Conservation (phyloP, 2,888 invertebrate genomes). For the Campoplex capitator region DNA sequence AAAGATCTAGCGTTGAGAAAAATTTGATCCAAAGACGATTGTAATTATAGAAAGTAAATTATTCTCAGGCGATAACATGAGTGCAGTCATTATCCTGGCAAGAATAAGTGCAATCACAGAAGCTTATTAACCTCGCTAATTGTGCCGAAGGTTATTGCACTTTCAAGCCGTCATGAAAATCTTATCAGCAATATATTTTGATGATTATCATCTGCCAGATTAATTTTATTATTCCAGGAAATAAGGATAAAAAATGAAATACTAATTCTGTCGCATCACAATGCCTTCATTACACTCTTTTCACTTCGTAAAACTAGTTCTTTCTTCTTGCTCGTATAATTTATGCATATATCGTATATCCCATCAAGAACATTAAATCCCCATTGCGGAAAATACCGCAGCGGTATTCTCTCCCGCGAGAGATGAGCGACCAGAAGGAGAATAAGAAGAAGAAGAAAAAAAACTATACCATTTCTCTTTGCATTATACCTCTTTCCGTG, state of each 20-base stretch:
- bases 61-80: neutral
- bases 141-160: neutral
- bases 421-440: conserved; percentile 7
- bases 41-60: neutral
- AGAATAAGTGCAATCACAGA: neutral
- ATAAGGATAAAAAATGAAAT: neutral
- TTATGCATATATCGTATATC: conserved; percentile 3
- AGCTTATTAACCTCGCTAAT: neutral
- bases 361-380: conserved; percentile 36
- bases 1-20: no score
- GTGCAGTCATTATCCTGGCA: neutral
- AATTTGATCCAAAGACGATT: no score
- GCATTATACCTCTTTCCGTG: conserved; percentile 17
- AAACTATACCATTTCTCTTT: conserved; percentile 10
- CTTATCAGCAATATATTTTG: neutral
- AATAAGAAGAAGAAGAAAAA: conserved; percentile 1
- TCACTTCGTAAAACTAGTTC: neutral
- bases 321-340: neutral
- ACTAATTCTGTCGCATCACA: conserved; percentile 1
- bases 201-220: neutral
- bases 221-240: neutral
- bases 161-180: neutral
- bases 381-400: conserved; percentile 36
- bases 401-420: conserved; percentile 9
- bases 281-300: conserved; percentile 14